Conservation (phyloP, 1,140 invertebrate species). For the Cydia splendana region DNA sequence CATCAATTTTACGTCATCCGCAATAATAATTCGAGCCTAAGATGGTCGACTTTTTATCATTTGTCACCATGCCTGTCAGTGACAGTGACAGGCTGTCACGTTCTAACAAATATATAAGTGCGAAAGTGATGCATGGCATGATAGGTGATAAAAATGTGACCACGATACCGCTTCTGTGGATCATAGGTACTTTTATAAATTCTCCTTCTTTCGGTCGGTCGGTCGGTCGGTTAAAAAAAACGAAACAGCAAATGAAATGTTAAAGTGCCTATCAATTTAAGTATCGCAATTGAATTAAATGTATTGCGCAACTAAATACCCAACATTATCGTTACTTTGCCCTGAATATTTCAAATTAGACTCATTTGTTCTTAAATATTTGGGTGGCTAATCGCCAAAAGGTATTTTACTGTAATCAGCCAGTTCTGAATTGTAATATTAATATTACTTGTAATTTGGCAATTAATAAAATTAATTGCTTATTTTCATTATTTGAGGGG, state of each 20-base stretch:
- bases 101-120: no score
- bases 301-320: not conserved
- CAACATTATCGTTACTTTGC: not conserved
- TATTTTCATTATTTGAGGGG: not conserved
- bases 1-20: no score
- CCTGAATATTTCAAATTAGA: not conserved
- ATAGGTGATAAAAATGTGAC: no score
- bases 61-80: no score
- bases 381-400: not conserved
- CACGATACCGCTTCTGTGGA: no score
- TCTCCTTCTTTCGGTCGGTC: no score
- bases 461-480: conserved; percentile 1
- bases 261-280: not conserved
- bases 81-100: no score
- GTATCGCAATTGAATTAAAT: not conserved
- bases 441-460: not conserved
- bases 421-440: not conserved
- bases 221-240: not conserved
- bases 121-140: no score
- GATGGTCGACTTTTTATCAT: no score
- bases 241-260: not conserved
- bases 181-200: no score
- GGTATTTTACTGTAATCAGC: not conserved
- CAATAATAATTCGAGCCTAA: no score
- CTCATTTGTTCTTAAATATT: conserved; percentile 3